Conservation (phyloP, 2,888 invertebrate species). For the Thyatira batis region DNA sequence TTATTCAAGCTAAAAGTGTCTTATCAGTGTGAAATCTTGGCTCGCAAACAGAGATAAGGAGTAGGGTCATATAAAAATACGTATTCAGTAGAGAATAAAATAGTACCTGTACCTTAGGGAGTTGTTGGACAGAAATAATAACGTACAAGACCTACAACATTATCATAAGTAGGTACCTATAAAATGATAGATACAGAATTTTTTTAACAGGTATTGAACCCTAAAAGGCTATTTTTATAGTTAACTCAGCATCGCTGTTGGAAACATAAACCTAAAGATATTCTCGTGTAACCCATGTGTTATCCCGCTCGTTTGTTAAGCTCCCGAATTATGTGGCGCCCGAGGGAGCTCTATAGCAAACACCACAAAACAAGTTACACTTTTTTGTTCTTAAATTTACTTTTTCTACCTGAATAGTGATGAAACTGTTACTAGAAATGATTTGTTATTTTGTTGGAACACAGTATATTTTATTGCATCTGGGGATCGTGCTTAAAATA, state of each 20-base stretch:
- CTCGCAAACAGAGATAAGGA: no score
- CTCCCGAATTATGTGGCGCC: slow-evolving; percentile 65
- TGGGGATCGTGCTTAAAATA: neutral
- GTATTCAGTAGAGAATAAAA: no score
- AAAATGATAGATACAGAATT: no score
- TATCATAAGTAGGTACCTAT: no score
- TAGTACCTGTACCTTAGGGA: no score
- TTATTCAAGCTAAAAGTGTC: no score
- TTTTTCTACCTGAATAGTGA: slow-evolving; percentile 20
- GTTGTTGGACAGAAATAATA: no score
- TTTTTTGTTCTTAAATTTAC: slow-evolving; percentile 46
- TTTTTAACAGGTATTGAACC: no score
- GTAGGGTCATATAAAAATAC: no score
- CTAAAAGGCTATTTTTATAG: slow-evolving; percentile 13
- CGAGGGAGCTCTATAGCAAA: slow-evolving; percentile 53
- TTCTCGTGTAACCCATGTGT: slow-evolving; percentile 53
- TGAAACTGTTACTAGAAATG: slow-evolving; percentile 1
- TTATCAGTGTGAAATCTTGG: no score
- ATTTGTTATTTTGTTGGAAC: neutral
- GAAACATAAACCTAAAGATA: slow-evolving; percentile 36
- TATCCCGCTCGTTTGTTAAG: slow-evolving; percentile 60
- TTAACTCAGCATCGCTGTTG: neutral
- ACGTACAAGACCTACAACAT: no score
- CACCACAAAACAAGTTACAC: slow-evolving; percentile 52
- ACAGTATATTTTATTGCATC: neutral